Evolutionary conservation across 2,113 vertebrate species (phyloP), one percentile per base, ranked within the genome.

Genomic region (Eublepharis macularius): DNA sequence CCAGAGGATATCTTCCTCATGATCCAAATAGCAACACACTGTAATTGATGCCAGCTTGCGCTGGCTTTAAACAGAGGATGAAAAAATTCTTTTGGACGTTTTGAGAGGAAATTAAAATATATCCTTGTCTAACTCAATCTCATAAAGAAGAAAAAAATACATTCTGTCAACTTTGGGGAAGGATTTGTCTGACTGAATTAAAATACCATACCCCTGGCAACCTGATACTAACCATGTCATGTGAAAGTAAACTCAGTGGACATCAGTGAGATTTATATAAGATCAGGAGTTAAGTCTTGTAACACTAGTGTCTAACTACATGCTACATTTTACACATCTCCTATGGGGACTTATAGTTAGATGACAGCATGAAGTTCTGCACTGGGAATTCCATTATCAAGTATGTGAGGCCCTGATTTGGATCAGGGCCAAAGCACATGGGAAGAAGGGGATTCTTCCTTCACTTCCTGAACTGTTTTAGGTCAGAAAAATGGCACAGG

Each of bases 41-140:
- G 43, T 32, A 88, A 89, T 83, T 66, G 73, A 82, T 84, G 54
- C 32, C 39, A 68, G 5, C 32, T 83, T 45, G 29, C 88, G 76
- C 69, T 76, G 13, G 32, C 5, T 77, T 4, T 47, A 86, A 82
- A 87, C 32, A 26, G 86, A 80, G 88, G 75, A 26, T 45, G 17
- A 7, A 80, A 90, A 81, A 2, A 57, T 0, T 0, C 78, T 84
- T 80, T 76, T 26, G 32, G 13, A 29, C 34, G 75, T 87, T 86
- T 80, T 69, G 80, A 82, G 34, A 90, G 63, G 4, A 2, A 4
- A 90, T 70, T 39, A 16, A 81, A 66, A 45, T 1, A 49, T 4
- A 0, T 3, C 66, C 8, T 57, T 70, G 65, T 57, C 4, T 66
- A 79, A 70, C 57, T 84, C 79, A 84, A 12, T 70, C 45, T 21